Evolutionary conservation across 2,888 invertebrate genomes (phyloP), one percentile per base, ranked within the genome.

Genomic region (Sepioteuthis lessoniana): DNA sequence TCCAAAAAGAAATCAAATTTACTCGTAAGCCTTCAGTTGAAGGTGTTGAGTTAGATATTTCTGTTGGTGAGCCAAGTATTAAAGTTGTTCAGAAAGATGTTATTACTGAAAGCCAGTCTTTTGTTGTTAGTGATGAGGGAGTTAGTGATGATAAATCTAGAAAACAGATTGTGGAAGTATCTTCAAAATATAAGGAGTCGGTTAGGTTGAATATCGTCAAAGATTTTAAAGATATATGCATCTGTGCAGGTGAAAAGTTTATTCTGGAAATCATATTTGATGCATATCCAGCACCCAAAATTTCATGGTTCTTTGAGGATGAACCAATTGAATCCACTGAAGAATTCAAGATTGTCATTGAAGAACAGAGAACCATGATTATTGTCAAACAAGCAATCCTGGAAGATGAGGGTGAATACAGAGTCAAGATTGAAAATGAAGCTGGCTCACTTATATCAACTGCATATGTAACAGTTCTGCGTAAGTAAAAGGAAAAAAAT

Each of bases 231-330:
- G 96, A 96, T 93, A 94, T 95, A 46, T 95, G 95, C 25, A 95
- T 94, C 47, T 94, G 90, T 50, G 95, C 95, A 25, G 95, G 96
- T n/a, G 95, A 95, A 38, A 95, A 94, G 91, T 95, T 95, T 31
- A 94, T 90, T 35, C 94, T 96, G 28, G 95, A 95, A 91, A 96
- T 96, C 93, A 95, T 95, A 21, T 96, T 96, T 90, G 95, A 95
- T 31, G 96, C 96, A 37, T 94, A 95, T 50, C 96, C 96, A 46
- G 94, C 95, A 28, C 96, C 96, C 4, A 94, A 94, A 37, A 97
- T 97, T 95, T 96, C 96, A 28, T 97, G 97, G 97, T 97, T 96
- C 94, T 96, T 97, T 92, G 97, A 98, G 95, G 98, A 98, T 13
- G 97, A 98, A 90, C 95, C 94, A 98, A 98, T 94, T 97, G 98